Evolutionary conservation across 2,888 invertebrate species (phyloP).

Genomic region (Drosophila kanekoi): DNA sequence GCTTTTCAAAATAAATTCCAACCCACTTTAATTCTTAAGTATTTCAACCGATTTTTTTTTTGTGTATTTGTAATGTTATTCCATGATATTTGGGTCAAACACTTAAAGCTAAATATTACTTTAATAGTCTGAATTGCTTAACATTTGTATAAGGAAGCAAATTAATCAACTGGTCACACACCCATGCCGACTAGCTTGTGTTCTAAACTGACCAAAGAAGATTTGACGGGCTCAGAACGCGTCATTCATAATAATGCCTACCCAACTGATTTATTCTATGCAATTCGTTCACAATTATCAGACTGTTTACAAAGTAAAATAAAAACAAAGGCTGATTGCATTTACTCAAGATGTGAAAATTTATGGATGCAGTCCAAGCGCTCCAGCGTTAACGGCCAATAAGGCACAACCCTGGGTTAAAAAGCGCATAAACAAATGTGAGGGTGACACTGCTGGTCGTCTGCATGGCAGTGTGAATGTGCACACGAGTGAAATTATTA

Average conservation of each 20-base stretch:
- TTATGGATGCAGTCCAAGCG: slow-evolving; percentile 34
- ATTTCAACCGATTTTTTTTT: too few relatives aligned
- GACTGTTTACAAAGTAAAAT: not conserved
- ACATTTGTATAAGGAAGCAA: too few relatives aligned
- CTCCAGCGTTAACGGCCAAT: slow-evolving; percentile 40
- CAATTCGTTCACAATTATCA: not conserved
- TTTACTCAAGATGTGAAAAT: slow-evolving; percentile 6
- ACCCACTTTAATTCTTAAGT: too few relatives aligned
- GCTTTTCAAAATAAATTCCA: not conserved
- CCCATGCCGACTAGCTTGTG: too few relatives aligned
- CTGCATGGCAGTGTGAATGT: not conserved
- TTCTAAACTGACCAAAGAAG: too few relatives aligned
- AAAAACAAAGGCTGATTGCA: not conserved
- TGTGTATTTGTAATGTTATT: too few relatives aligned
- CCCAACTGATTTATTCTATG: too few relatives aligned
- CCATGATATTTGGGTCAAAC: too few relatives aligned
- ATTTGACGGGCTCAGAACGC: too few relatives aligned
- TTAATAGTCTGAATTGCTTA: too few relatives aligned
- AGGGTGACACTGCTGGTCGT: slow-evolving; percentile 37
- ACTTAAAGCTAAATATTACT: too few relatives aligned
- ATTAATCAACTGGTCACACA: too few relatives aligned
- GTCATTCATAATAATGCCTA: not conserved
- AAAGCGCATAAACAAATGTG: slow-evolving; percentile 61
- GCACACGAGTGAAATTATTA: slow-evolving; percentile 49
- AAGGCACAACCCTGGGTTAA: slow-evolving; percentile 62